Evolutionary conservation across 2,797 vertebrate genomes (phyloP), one percentile per base, ranked within the genome.

Genomic region (Anguilla obscura): DNA sequence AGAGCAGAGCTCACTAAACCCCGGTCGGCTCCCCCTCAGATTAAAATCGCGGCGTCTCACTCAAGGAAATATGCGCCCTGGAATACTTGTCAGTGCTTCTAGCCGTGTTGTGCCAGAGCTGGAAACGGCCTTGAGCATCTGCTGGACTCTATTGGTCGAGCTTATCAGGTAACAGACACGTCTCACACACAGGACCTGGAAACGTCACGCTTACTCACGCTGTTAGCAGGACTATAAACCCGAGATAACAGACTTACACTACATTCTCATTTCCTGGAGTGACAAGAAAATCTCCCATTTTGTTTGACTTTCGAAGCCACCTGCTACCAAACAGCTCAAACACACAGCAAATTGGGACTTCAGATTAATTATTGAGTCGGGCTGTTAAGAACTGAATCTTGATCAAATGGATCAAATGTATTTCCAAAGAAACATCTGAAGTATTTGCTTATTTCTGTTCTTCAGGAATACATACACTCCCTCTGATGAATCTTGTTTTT

Each of bases 41-140:
- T 85, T 85, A 56, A 54, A 85, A 84, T 52, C 80, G n/a, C 45
- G 27, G 45, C 27, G 80, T 54, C 80, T 84, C 10, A 10, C 80
- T 54, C 21, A 54, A 30, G 36, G 24, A 76, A 76, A 76, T 40
- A 76, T 40, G 33, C 14, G 74, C 10, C 74, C 33, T 21, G 18
- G 74, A 76, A 76, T 33, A 40, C 36, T 40, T 40, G 45, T 82
- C 79, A 50, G 12, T 21, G 12, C 48, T 50, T n/a, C 79, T 21
- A n/a, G 79, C 40, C 9, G 45, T 14, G 24, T 16, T 48, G 18
- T 10, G 50, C 40, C 79, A 82, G 45, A 82, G 50, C 74, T 79
- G 36, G 45, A 82, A 82, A 50, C 21, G 45, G 45, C 40, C 79
- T 82, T 8, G 84, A 36, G 36, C 16, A 18, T 16, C 79, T 50